Base-by-base conservation (phyloP, 2,888 invertebrate genomes). In the Loripinus fragilis region DNA sequence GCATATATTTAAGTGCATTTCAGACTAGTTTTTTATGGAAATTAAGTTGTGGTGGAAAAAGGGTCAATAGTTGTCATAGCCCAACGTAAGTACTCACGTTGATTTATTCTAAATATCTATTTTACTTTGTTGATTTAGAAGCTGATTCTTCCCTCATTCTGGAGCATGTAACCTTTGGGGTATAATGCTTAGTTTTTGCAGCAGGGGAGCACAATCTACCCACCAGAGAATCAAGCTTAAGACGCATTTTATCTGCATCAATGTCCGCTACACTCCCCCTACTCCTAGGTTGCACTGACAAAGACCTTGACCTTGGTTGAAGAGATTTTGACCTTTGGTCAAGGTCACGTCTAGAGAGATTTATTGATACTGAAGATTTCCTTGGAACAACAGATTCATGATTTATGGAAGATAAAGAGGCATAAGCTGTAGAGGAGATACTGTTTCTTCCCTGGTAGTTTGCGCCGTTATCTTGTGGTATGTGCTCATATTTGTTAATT, bases 401-500 rank as follows among this genome's bases (percentile, higher is more conserved):
- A 17, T 30, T 17, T 10, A 23, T 2, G 2, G 33, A 33, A 17
- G 33, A 12, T 15, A 60, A 15, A 20, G 60, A 60, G 5, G 60
- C 8, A 17, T 23, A 2, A 12, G 60, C 33, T 10, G 28, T 33
- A 23, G 28, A 28, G 17, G 28, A 7, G 15, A 60, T 20, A 33
- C 60, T 60, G n/a, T 25, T 17, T 60, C 60, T 60, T 33, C 60
- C 33, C 23, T 52, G 23, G 25, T 52, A 52, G 3, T 52, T 23
- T 23, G 52, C 25, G n/a, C 7, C 5, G 23, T 52, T 25, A 3
- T 45, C 45, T 45, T 3, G 15, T 23, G 52, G 52, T 0, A 78
- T 20, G n/a, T 42, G 68, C 38, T 70, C 48, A 48, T 72, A 79
- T 33, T 71, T 72, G 0, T 69, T 42, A 10, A 83, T 73, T 25